Conservation (phyloP, 2,113 vertebrate species). For the mouse (Mus musculus) region GRCm39 chr13:49559001-49559500, state of each 20-base stretch:
- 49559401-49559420: background rate
- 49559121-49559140: background rate
- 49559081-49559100: background rate
- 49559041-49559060: background rate
- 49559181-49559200: background rate
- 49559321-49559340: background rate
- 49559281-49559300: background rate
- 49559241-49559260: background rate
- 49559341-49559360: background rate
- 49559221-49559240: background rate
- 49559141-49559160: background rate
- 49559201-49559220: background rate
- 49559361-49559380: too few relatives aligned
- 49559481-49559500: background rate
- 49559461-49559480: background rate
- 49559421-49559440: background rate
- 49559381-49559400: background rate
- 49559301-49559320: background rate
- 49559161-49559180: background rate
- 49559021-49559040: background rate
- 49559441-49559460: background rate
- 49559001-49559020: background rate
- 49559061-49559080: background rate
- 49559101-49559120: background rate
- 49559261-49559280: background rate